Evolutionary conservation across 2,113 vertebrate species (phyloP).

Genomic region (Choloepus hoffmanni): DNA sequence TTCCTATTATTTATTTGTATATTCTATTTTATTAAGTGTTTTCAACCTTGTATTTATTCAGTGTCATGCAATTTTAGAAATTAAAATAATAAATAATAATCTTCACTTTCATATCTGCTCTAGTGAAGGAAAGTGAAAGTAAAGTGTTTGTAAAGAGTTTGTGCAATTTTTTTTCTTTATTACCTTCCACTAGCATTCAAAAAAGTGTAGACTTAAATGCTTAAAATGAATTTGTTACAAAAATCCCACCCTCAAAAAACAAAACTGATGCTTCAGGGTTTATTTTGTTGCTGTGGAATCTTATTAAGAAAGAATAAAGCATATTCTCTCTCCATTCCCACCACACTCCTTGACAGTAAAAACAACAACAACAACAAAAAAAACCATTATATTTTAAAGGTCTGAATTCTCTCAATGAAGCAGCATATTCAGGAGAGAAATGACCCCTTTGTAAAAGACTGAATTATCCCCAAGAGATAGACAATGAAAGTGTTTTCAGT

Average conservation of each 20-base stretch:
- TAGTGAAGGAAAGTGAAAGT: neutral
- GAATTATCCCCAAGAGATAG: neutral
- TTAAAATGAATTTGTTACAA: slow-evolving; percentile 2
- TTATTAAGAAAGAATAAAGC: neutral
- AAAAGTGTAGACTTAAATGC: neutral
- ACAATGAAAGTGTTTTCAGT: neutral
- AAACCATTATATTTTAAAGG: neutral
- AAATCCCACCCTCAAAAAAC: neutral
- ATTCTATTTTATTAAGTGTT: neutral
- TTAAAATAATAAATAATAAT: slow-evolving; percentile 10
- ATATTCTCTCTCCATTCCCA: neutral
- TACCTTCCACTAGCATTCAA: neutral
- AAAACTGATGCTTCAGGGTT: neutral
- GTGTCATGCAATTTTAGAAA: neutral
- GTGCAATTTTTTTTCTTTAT: neutral
- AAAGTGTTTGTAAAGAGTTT: neutral
- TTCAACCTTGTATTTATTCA: neutral
- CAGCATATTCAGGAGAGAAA: neutral
- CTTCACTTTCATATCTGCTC: neutral
- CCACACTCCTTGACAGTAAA: neutral
- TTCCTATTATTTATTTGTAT: neutral
- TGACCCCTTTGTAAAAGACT: neutral
- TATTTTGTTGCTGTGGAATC: neutral
- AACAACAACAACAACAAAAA: neutral
- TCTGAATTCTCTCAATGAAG: neutral